Percentiles rank a stretch among this genome's conserved stretches.
Evolutionary conservation across 2,888 invertebrate species (phyloP).

Genomic region (Ecdyonurus torrentis): DNA sequence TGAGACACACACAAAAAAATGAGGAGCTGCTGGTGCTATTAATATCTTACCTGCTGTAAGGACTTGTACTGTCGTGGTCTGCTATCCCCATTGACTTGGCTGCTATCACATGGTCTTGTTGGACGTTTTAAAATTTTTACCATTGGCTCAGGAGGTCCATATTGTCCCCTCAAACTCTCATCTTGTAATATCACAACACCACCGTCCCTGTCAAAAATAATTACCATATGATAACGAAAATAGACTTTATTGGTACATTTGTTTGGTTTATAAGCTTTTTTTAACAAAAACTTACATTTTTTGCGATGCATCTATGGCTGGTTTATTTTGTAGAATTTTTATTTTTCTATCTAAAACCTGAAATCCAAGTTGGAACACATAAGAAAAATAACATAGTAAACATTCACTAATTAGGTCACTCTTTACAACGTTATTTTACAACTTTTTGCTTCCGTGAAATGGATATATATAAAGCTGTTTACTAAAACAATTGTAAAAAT

Average conservation of each 20-base stretch:
- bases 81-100: constrained; percentile 43
- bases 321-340: constrained; percentile 22
- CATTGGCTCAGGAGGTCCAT: constrained; percentile 59
- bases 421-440: background rate
- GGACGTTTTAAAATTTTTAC: constrained; percentile 71
- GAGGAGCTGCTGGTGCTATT: too few relatives aligned
- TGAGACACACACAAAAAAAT: too few relatives aligned
- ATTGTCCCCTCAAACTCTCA: constrained; percentile 63
- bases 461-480: background rate
- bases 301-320: constrained; percentile 15
- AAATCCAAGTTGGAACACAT: too few relatives aligned
- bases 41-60: constrained; percentile 46
- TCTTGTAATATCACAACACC: constrained; percentile 55
- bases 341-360: constrained; percentile 30
- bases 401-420: background rate
- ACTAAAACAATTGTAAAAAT: constrained; percentile 10
- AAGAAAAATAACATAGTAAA: too few relatives aligned
- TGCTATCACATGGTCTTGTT: constrained; percentile 34
- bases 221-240: constrained; percentile 10
- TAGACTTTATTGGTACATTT: constrained; percentile 5
- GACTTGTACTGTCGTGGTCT: constrained; percentile 60
- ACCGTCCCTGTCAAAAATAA: constrained; percentile 4
- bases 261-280: background rate
- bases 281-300: background rate
- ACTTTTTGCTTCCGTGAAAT: too few relatives aligned